Evolutionary conservation across 2,797 vertebrate genomes (phyloP).

Genomic region (Enteromius treurensis): DNA sequence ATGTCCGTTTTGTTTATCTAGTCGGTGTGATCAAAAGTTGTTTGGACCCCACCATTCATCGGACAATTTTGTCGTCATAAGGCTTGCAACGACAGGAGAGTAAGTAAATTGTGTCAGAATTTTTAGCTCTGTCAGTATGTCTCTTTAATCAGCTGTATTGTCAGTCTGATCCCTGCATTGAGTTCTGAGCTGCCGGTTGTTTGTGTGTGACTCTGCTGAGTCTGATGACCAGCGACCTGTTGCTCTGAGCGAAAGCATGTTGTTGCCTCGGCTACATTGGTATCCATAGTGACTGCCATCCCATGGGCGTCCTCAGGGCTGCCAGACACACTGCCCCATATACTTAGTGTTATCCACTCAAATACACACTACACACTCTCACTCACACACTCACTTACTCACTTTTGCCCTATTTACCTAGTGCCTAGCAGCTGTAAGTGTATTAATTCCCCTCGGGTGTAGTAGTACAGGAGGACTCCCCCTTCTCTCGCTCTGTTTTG

Average conservation of each 20-base stretch:
- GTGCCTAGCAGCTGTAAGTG: slow-evolving; percentile 47
- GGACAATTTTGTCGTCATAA: neutral
- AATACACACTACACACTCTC: slow-evolving; percentile 24
- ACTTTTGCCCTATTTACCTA: slow-evolving; percentile 55
- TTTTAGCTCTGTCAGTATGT: neutral
- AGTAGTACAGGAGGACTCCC: slow-evolving; percentile 13
- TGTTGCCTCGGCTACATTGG: slow-evolving; percentile 58
- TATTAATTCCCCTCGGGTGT: slow-evolving; percentile 44
- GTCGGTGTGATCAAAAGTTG: neutral
- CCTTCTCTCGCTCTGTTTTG: neutral
- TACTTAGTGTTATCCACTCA: slow-evolving; percentile 55
- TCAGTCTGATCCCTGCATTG: neutral
- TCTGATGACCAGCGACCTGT: slow-evolving; percentile 1
- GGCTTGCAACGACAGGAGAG: too few species aligned
- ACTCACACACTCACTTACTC: slow-evolving; percentile 25
- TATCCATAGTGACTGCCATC: slow-evolving; percentile 63
- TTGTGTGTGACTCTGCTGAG: neutral
- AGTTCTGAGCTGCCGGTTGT: neutral
- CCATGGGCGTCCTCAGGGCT: slow-evolving; percentile 67
- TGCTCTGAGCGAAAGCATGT: slow-evolving; percentile 40
- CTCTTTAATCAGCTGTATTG: neutral
- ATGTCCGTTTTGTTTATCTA: neutral
- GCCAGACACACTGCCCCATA: slow-evolving; percentile 76
- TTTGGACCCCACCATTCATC: neutral
- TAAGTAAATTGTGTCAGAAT: too few species aligned